phyloP scores from a whole-genome alignment of 1,140 invertebrate genomes.

The Trissolcus basalis region DNA sequence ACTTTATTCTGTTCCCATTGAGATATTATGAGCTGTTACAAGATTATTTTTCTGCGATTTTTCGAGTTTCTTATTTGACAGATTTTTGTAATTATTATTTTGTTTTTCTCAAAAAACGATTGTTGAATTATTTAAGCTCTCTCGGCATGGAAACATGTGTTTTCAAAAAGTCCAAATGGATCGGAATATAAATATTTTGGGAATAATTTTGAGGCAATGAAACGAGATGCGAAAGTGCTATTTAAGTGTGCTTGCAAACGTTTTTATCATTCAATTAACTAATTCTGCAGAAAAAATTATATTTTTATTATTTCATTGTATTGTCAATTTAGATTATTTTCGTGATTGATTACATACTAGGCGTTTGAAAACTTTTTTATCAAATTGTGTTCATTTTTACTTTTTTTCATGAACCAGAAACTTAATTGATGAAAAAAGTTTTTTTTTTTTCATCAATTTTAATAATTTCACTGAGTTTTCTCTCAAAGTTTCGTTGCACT shows the following conservation, averaged over 20 bases:
- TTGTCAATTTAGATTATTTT: too few relatives aligned
- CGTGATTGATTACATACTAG: neutral
- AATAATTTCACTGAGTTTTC: too few relatives aligned
- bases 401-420: too few relatives aligned
- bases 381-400: too few relatives aligned
- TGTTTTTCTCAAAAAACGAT: conserved; percentile 5
- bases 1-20: conserved; percentile 26
- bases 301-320: too few relatives aligned
- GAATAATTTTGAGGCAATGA: neutral
- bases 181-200: neutral
- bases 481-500: neutral
- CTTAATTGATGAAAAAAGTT: neutral
- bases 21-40: conserved; percentile 15
- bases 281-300: neutral
- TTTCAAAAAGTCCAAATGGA: conserved; percentile 12
- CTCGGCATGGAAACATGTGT: conserved; percentile 26
- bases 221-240: too few relatives aligned
- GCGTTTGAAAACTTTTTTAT: neutral
- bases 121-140: conserved; percentile 23
- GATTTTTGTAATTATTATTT: conserved; percentile 17
- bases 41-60: too few relatives aligned
- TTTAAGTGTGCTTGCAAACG: too few relatives aligned
- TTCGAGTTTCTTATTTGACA: neutral
- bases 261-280: too few relatives aligned
- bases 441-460: neutral